A percentile compares a stretch with the other conserved stretches of the same genome.
These are phyloP conservation scores for Taxidea taxus DNA, from an alignment of 2,113 vertebrate genomes.

Conservation along the genomic window DNA sequence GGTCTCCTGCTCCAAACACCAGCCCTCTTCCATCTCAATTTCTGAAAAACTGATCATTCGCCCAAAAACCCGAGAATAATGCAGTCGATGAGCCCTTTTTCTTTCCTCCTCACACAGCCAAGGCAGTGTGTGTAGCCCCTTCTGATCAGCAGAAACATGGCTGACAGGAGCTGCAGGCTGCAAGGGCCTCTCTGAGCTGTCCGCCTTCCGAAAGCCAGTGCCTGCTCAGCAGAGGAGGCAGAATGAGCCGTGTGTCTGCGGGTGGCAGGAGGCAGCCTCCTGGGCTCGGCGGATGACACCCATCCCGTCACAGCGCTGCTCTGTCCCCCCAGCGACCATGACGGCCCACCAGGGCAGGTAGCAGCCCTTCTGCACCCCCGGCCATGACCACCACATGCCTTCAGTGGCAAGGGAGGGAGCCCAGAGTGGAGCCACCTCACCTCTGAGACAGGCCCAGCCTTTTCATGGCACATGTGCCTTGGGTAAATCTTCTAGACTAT, in stretches of 20 bases:
- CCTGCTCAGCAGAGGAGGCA: neutral
- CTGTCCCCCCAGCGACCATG: neutral
- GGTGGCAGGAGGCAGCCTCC: neutral
- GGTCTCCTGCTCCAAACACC: neutral
- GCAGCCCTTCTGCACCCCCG: no score
- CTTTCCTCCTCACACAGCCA: neutral
- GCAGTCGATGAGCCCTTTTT: neutral
- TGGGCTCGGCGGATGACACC: neutral
- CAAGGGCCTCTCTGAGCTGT: neutral
- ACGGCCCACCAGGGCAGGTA: fast-evolving
- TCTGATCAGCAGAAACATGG: neutral
- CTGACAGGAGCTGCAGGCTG: neutral
- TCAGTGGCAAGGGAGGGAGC: neutral
- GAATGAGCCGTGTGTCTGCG: neutral
- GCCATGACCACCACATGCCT: neutral
- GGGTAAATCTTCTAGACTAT: neutral
- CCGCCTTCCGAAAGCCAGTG: neutral
- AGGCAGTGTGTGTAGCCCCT: neutral
- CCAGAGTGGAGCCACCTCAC: fast-evolving
- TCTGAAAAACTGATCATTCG: neutral
- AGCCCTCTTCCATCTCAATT: neutral
- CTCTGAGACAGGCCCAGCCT: neutral
- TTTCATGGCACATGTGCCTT: neutral
- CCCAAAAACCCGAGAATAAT: neutral
- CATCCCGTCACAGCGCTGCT: fast-evolving